Evolutionary conservation across 2,888 invertebrate species (phyloP), one percentile per base, ranked within the genome.

Genomic region (Orchesella flavescens): DNA sequence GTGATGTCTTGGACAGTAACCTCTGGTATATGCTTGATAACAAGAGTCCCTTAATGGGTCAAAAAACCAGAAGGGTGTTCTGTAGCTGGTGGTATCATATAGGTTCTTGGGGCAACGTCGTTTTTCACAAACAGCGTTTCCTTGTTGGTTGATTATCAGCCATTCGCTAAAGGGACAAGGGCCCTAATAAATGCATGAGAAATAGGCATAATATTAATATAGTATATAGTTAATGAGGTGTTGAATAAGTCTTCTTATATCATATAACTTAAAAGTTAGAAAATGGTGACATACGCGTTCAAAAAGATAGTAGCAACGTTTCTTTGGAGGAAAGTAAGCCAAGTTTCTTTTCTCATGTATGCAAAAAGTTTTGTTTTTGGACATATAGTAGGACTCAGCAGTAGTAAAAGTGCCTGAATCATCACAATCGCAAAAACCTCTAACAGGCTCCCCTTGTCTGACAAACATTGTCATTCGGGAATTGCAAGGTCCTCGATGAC

Each of bases 401-500:
- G 79, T 79, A 12, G 72, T 72, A 17, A 69, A 79, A 19, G 55
- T 79, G 43, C 79, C 79, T 13, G 79, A 63, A 63, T 79, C 79
- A 17, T 79, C 79, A 44, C 79, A 79, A 21, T 79, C 79, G 34
- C 79, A 79, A 24, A 69, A 59, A n/a, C 79, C 79, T 9, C 79
- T 49, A 23, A 79, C 19, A 21, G 46, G 43, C 13, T 66, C 72
- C 0, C 72, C 73, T 12, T 72, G 53, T 34, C 72, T 63, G 19
- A 66, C 79, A 46, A 79, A 12, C 34, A 79, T 44, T 19, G 72
- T 72, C 79, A 79, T 79, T 23, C 79, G 19, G n/a, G 79, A 44
- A 72, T 79, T 79, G 43, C 79, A 79, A 49, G 79, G 79, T 10
- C 79, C 79, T 15, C 72, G 72, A 46, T 79, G 79, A 44, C 72